Conservation (phyloP, 2,797 vertebrate species). For the Hoplostethus atlanticus region DNA sequence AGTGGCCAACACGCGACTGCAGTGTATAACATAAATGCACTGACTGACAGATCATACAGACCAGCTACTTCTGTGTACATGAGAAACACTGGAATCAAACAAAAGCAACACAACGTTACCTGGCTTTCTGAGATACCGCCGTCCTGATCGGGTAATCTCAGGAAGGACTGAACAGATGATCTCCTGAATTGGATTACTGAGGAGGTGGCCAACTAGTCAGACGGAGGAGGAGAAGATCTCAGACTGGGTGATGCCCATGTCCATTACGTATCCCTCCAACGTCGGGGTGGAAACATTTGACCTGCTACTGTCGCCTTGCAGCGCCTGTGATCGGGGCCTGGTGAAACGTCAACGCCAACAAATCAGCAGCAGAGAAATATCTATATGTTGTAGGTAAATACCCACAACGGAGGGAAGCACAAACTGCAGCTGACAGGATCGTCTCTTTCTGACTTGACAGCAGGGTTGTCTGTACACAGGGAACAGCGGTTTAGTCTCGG, state of each 20-base stretch:
- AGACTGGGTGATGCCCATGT: constrained; percentile 69
- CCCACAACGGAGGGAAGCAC: constrained; percentile 20
- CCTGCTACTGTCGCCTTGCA: constrained; percentile 55
- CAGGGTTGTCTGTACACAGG: constrained; percentile 38
- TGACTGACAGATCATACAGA: too few relatives aligned
- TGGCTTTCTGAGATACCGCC: constrained; percentile 72
- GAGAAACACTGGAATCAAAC: not conserved
- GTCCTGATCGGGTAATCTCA: constrained; percentile 68
- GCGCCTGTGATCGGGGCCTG: constrained; percentile 41
- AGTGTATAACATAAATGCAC: too few relatives aligned
- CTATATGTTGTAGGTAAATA: constrained; percentile 28
- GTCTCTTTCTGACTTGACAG: constrained; percentile 33
- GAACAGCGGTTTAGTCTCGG: constrained; percentile 33
- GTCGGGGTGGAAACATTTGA: constrained; percentile 61
- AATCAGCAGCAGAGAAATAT: constrained; percentile 15
- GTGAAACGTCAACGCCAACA: constrained; percentile 18
- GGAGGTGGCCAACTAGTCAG: constrained; percentile 58
- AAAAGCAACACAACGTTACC: constrained; percentile 51
- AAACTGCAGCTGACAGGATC: constrained; percentile 47
- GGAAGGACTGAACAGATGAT: constrained; percentile 69
- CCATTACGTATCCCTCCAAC: constrained; percentile 49
- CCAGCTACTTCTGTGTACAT: not conserved
- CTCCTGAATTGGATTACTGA: constrained; percentile 78
- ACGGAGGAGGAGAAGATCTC: constrained; percentile 40
- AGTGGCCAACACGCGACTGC: too few relatives aligned